Evolutionary conservation across 2,113 vertebrate species (phyloP).

Genomic region (Odontophorus gujanensis): DNA sequence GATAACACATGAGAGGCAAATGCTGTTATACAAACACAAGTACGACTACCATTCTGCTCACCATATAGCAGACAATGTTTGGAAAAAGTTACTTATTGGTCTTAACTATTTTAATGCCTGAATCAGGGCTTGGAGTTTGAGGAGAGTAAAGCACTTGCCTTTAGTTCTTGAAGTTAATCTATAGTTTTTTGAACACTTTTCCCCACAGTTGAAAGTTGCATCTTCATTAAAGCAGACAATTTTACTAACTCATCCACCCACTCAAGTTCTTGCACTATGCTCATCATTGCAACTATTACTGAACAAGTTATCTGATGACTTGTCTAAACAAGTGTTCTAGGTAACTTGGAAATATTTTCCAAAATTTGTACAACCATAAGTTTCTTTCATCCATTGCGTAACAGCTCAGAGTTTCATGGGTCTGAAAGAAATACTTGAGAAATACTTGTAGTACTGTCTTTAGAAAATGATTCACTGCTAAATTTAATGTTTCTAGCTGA

Average conservation of each 20-base stretch:
- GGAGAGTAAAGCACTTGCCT: background rate
- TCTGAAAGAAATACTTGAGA: background rate
- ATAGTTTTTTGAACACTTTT: background rate
- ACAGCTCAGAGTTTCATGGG: background rate
- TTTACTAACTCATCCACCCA: background rate
- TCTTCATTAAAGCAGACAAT: background rate
- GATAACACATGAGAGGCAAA: background rate
- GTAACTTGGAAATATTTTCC: background rate
- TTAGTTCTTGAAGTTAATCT: background rate
- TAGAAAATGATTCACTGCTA: background rate
- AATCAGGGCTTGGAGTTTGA: background rate
- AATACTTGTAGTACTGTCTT: background rate
- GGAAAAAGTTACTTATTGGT: background rate
- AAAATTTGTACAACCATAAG: background rate
- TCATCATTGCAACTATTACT: background rate
- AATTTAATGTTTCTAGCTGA: background rate
- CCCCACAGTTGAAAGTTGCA: background rate
- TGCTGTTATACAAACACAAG: accelerated
- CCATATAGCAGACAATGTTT: background rate
- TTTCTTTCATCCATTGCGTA: background rate
- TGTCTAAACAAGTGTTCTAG: background rate
- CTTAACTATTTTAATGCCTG: background rate
- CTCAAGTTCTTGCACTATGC: background rate
- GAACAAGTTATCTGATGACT: background rate
- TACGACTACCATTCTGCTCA: background rate